Base-by-base conservation (phyloP, 2,113 vertebrate genomes). In the Paralichthys olivaceus region DNA sequence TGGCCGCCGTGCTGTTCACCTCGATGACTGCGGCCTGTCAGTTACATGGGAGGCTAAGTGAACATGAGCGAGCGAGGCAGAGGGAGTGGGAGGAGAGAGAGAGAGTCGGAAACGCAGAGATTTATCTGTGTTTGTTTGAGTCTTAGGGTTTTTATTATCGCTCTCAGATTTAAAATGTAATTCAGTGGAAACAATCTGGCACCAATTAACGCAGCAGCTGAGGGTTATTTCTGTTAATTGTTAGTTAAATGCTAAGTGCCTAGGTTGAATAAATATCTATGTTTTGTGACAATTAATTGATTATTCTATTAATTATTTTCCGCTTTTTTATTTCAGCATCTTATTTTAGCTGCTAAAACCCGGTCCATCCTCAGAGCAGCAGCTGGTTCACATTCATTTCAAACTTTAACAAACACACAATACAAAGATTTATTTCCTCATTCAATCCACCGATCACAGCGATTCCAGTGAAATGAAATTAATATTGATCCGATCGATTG, bases 11-110 rank as follows among this genome's bases (percentile, higher is more conserved):
- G 83, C 80, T 69, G 79, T 76, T 90, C 90, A 89, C 87, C 87
- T 87, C 87, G 68, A 62, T 91, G 87, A 90, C 90, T 86, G 89
- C 83, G 81, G 79, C 86, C 86, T 92, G 90, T 92, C 90, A 90
- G 84, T 88, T 89, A 84, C 73, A 85, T 14, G 32, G 55, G 29
- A 83, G 81, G 84, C 70, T 77, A 72, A 85, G 81, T 63, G 85
- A 84, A 73, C 63, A 58, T 77, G 80, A 80, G 49, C 32, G 37
- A 77, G 80, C 14, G 78, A 70, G 80, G 62, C 68, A 23, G 45
- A 28, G 57, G 0, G 87, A 77, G 81, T 74, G 81, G 71, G 87
- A 72, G 87, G 76, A 76, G 79, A 85, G 83, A 68, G 76, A 80
- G 57, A 43, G 45, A 77, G 81, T 56, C 66, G 76, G 76, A 86